Percentiles rank a stretch among this genome's conserved stretches.
These are phyloP conservation scores for Oryzias curvinotus DNA, from an alignment of 2,113 vertebrate genomes.

Conservation along the genomic window DNA sequence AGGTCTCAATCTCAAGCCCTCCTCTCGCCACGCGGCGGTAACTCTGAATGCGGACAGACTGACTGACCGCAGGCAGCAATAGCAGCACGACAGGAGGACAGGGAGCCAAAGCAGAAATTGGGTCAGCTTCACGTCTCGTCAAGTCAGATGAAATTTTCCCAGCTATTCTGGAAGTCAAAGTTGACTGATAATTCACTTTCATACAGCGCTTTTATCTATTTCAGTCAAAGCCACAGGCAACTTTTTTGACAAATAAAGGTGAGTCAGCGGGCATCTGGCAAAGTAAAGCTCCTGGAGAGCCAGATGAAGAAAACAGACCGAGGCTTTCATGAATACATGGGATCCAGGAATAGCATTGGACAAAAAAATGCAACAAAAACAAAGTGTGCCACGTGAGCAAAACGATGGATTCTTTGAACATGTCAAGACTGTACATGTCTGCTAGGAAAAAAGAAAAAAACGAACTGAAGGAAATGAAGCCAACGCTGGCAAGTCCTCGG, in stretches of 20 bases:
- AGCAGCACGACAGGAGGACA: conserved; percentile 38
- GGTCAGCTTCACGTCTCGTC: conserved; percentile 64
- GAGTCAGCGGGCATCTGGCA: conserved; percentile 43
- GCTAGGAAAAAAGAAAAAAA: neutral
- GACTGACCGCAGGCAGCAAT: conserved; percentile 51
- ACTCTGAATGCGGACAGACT: conserved; percentile 51
- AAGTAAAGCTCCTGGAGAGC: conserved; percentile 21
- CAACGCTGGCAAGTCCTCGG: conserved; percentile 1
- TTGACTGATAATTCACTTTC: conserved; percentile 47
- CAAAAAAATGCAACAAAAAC: conserved; percentile 34
- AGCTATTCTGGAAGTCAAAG: conserved; percentile 47
- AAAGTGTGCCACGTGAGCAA: conserved; percentile 22
- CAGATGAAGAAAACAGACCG: conserved; percentile 24
- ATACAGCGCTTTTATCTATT: conserved; percentile 30
- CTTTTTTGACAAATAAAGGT: conserved; percentile 40
- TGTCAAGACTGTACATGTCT: conserved; percentile 11
- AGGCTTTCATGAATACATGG: conserved; percentile 30
- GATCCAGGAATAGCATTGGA: conserved; percentile 39
- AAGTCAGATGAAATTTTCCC: conserved; percentile 45
- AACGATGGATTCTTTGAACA: conserved; percentile 19
- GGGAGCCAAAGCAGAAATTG: conserved; percentile 43
- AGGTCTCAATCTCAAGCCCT: conserved; percentile 12
- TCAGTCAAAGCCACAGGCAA: conserved; percentile 37
- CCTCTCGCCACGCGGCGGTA: conserved; percentile 19
- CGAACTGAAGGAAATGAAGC: conserved; percentile 8